Evolutionary conservation across 1,140 invertebrate genomes (phyloP), one percentile per base, ranked within the genome.

Genomic region (Cheumatopsyche charites): DNA sequence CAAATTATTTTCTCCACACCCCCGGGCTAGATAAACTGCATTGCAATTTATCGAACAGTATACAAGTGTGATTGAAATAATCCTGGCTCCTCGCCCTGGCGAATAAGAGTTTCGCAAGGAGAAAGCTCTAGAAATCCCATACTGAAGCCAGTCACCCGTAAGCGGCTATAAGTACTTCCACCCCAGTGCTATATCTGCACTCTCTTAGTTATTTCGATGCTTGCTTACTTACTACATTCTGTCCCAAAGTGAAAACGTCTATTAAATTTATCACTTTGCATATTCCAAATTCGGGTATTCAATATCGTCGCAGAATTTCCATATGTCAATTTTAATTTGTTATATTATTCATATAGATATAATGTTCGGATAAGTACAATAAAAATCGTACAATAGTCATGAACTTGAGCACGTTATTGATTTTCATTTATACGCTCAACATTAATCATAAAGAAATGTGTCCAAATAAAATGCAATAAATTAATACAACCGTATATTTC

Each of bases 11-110:
- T 65, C 71, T 72, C 62, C 42, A 47, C 49, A 47, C 42, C 71
- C 47, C 19, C 29, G 19, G 65, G 71, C 63, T 17, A 58, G 49
- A 73, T 75, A 73, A 73, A 73, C 71, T 75, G 71, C 74, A 75
- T 73, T 71, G 67, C 74, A 68, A 73, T 72, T 55, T 72, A 73
- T 65, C 69, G 62, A 65, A 63, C 71, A 55, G 61, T 71, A 58
- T 67, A 75, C 74, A 58, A 73, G 52, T 75, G 68, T 72, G 74
- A 75, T 75, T 75, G 71, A 73, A 74, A 73, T 75, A 67, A 67
- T 45, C 62, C 45, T 29, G 61, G 66, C 62, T 65, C 47, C 66
- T 68, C 66, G 47, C 29, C 26, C 62, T 5, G 15, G 66, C 23
- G 47, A 55, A 67, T 55, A 68, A 55, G 66, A 68, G 47, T 68